Evolutionary conservation across 2,888 invertebrate genomes (phyloP).

Genomic region (Drosophila mulleri): DNA sequence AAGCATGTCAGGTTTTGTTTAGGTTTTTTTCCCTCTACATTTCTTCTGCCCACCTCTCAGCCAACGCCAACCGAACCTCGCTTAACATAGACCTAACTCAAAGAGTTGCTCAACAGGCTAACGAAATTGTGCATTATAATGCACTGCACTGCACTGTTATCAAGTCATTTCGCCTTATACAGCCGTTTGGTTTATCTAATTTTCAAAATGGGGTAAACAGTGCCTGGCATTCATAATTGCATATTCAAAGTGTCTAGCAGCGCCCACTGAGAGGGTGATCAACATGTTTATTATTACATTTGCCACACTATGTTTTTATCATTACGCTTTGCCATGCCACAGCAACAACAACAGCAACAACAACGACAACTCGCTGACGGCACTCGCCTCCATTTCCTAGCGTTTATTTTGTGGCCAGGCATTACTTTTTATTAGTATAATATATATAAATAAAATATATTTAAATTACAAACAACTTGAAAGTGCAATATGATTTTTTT

Average conservation of each 20-base stretch:
- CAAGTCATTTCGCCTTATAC: slow-evolving; percentile 64
- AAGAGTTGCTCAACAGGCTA: slow-evolving; percentile 9
- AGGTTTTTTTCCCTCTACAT: background rate
- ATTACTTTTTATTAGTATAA: slow-evolving; percentile 75
- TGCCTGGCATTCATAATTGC: slow-evolving; percentile 70
- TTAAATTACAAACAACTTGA: too few relatives aligned
- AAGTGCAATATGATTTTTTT: too few relatives aligned
- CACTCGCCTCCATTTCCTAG: slow-evolving; percentile 70
- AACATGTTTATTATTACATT: slow-evolving; percentile 78
- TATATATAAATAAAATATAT: too few relatives aligned
- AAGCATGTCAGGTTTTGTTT: background rate
- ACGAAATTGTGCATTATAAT: slow-evolving; percentile 28
- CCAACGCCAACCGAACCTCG: too few relatives aligned
- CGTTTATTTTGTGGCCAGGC: slow-evolving; percentile 71
- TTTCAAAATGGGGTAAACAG: slow-evolving; percentile 71
- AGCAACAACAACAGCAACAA: slow-evolving; percentile 18
- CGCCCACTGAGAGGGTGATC: slow-evolving; percentile 55
- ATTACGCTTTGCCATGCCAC: slow-evolving; percentile 56
- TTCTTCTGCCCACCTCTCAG: background rate
- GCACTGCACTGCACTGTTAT: slow-evolving; percentile 34
- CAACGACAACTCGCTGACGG: slow-evolving; percentile 43
- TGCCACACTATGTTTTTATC: slow-evolving; percentile 70
- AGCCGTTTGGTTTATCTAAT: slow-evolving; percentile 66
- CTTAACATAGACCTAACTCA: background rate
- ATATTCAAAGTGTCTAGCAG: slow-evolving; percentile 70